phyloP scores from a whole-genome alignment of 2,888 invertebrate genomes.

The Metalampra italica region DNA sequence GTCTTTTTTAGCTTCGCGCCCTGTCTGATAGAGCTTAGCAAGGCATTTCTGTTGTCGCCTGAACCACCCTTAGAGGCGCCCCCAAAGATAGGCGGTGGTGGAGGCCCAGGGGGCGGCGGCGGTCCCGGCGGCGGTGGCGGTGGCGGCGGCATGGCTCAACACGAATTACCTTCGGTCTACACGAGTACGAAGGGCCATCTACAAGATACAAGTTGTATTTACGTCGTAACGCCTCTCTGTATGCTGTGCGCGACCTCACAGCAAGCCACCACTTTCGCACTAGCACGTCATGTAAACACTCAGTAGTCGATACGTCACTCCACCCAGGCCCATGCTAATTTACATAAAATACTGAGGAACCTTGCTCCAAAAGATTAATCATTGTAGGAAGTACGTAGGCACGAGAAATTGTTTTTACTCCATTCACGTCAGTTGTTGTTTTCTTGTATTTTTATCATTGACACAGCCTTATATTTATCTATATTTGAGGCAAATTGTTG shows the following conservation, averaged over 20 bases:
- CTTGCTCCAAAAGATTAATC: constrained; percentile 69
- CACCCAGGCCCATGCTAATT: constrained; percentile 58
- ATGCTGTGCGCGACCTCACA: constrained; percentile 32
- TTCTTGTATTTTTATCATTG: constrained; percentile 1
- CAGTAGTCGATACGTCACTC: constrained; percentile 47
- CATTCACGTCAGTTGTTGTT: constrained; percentile 44
- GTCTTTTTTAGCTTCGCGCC: constrained; percentile 90
- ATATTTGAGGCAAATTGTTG: not conserved
- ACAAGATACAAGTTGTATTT: constrained; percentile 13
- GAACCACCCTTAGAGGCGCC: constrained; percentile 64
- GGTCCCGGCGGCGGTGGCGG: constrained; percentile 83
- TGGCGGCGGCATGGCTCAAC: constrained; percentile 71
- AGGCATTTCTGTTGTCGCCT: constrained; percentile 81
- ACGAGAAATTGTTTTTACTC: constrained; percentile 58
- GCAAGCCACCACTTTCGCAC: constrained; percentile 35
- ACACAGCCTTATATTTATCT: constrained; percentile 11
- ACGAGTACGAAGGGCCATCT: constrained; percentile 41
- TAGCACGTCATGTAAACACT: constrained; percentile 55
- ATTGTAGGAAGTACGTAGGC: constrained; percentile 69
- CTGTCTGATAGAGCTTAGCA: constrained; percentile 90
- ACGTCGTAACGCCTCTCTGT: constrained; percentile 15
- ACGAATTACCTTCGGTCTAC: constrained; percentile 27
- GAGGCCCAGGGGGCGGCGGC: constrained; percentile 81
- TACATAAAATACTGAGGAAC: constrained; percentile 64
- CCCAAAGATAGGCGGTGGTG: constrained; percentile 73